Evolutionary conservation across 2,113 vertebrate species (phyloP), one percentile per base, ranked within the genome.

Genomic region (Sardina pilchardus): DNA sequence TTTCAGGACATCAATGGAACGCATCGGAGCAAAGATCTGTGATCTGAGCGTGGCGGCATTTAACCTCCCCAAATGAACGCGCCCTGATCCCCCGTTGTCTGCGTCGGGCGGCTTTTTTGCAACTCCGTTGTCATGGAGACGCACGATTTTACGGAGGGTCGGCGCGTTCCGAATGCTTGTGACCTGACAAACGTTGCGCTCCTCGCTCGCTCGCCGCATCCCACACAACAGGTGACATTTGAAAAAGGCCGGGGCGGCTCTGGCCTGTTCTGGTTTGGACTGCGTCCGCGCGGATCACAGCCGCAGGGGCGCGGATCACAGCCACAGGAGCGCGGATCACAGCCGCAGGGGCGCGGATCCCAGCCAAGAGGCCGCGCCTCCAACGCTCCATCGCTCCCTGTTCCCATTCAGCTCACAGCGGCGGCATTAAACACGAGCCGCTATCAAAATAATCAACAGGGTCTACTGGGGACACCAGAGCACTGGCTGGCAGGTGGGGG

Each of bases 161-260:
- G n/a, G 1, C 39, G 53, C 50, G 47, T 43, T 45, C 81, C 85
- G 86, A 85, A 42, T 85, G 80, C 24, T 39, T 59, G n/a, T 86
- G 78, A 87, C 71, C 80, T 47, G 17, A 59, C 59, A 34, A 36
- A 75, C 21, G 12, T n/a, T n/a, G n/a, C 10, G 12, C 14, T 36
- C 26, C 16, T 14, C n/a, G 3, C 8, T 63, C 21, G 6, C 63
- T 34, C 48, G 26, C 9, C 26, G 14, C 71, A 36, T 34, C 14
- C n/a, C 26, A 75, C 71, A 34, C 71, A 75, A 47, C 81, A 86
- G 84, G 86, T 88, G 89, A 90, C 86, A 86, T 84, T 86, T 88
- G 45, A 85, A 10, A 71, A 36, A 34, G n/a, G 26, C 63, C n/a
- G 63, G 26, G 9, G 71, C 5, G 9, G 71, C 10, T 12, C n/a